phyloP scores from a whole-genome alignment of 2,888 invertebrate genomes.

The Noctua fimbriata region DNA sequence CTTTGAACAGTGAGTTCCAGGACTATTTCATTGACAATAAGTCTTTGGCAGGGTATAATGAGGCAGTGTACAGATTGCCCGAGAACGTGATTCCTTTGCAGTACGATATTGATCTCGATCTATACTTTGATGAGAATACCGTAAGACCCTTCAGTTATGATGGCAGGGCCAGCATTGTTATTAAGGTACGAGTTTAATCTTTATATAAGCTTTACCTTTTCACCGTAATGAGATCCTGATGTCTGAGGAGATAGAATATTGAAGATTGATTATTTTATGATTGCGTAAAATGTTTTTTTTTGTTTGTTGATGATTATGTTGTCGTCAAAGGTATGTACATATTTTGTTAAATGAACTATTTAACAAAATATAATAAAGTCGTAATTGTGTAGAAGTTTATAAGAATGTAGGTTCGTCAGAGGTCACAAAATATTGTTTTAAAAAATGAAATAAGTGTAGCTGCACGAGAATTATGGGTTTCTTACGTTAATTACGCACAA shows the following conservation, averaged over 20 bases:
- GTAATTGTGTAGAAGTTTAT: background rate
- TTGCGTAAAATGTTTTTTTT: background rate
- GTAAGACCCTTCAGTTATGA: conserved; percentile 83
- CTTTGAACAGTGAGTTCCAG: conserved; percentile 78
- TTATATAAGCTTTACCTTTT: background rate
- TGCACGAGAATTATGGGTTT: background rate
- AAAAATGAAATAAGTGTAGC: background rate
- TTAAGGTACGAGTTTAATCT: conserved; percentile 75
- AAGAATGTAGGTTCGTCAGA: background rate
- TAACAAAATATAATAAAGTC: no score
- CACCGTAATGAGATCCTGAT: background rate
- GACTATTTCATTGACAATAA: conserved; percentile 63
- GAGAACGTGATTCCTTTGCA: conserved; percentile 81
- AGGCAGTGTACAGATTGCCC: conserved; percentile 80
- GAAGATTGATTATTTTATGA: background rate
- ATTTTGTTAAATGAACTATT: background rate
- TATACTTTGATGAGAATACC: conserved; percentile 81
- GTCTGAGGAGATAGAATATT: background rate
- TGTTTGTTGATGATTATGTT: background rate
- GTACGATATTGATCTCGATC: conserved; percentile 84
- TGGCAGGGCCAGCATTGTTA: conserved; percentile 78
- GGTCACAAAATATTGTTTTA: background rate
- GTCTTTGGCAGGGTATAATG: conserved; percentile 67
- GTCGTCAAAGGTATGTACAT: background rate
- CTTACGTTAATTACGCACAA: background rate